A percentile compares a stretch with the other conserved stretches of the same genome.
phyloP scores from a whole-genome alignment of 2,113 vertebrate species.

The Sorex araneus region DNA sequence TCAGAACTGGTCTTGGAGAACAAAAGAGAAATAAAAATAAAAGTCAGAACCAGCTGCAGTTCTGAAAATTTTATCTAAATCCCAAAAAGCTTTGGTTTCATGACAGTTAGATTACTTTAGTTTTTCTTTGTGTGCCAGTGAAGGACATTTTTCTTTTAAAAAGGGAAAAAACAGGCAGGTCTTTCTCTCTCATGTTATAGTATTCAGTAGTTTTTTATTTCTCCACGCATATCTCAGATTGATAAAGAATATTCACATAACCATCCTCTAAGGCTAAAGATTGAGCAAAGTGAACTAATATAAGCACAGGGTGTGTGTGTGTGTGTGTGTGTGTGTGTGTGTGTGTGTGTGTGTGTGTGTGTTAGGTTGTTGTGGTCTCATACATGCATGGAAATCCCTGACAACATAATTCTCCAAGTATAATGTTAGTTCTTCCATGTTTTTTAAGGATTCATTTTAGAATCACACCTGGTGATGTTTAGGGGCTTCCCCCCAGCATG shows the following conservation, averaged over 20 bases:
- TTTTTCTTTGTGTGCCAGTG: constrained; percentile 6
- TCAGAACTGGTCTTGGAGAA: background rate
- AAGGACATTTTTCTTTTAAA: constrained; percentile 15
- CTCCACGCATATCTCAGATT: background rate
- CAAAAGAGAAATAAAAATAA: background rate
- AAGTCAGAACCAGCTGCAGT: constrained; percentile 14
- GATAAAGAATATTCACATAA: constrained; percentile 6
- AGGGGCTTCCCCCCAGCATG: too few relatives aligned
- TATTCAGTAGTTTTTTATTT: background rate
- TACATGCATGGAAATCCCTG: too few relatives aligned
- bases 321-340: too few relatives aligned
- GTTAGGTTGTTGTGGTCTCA: too few relatives aligned
- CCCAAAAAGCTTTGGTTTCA: constrained; percentile 15
- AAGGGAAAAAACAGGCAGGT: background rate
- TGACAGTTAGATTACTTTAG: background rate
- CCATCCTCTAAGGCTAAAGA: background rate
- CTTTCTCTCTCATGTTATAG: background rate
- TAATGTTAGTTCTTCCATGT: background rate
- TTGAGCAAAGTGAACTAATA: background rate
- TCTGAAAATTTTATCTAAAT: constrained; percentile 24
- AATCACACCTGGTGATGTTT: background rate
- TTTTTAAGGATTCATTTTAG: too few relatives aligned
- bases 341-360: too few relatives aligned
- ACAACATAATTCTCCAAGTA: too few relatives aligned
- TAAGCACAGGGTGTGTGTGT: background rate